These are phyloP conservation scores for Gorsachius goisagi DNA, from an alignment of 2,113 vertebrate species.

Conservation along the genomic window DNA sequence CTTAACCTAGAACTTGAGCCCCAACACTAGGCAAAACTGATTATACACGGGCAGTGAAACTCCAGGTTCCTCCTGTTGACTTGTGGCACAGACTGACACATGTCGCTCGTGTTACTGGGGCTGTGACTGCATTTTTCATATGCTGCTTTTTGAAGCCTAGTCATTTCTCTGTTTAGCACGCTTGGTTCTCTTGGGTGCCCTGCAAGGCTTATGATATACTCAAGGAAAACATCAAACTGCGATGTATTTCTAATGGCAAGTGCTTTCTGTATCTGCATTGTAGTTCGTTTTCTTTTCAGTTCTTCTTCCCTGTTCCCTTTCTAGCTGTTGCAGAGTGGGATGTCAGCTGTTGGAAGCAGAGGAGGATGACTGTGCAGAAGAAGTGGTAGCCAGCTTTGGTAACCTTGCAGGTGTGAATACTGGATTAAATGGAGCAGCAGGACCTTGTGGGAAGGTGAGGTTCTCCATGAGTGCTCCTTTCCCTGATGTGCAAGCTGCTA, in stretches of 20 bases:
- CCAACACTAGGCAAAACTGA: neutral
- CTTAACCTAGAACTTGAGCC: neutral
- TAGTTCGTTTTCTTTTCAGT: neutral
- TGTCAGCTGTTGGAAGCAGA: slow-evolving; percentile 53
- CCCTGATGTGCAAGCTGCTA: neutral
- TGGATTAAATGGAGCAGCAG: slow-evolving; percentile 10
- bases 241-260: neutral
- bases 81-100: neutral
- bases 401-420: slow-evolving; percentile 60
- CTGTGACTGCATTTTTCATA: neutral
- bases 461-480: neutral
- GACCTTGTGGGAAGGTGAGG: slow-evolving; percentile 77
- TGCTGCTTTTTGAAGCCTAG: neutral
- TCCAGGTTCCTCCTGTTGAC: neutral
- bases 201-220: neutral
- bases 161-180: neutral
- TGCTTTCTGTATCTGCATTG: neutral
- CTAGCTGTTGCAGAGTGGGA: slow-evolving; percentile 54
- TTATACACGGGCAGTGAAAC: neutral
- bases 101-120: neutral
- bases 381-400: slow-evolving; percentile 50
- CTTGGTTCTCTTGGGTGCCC: neutral
- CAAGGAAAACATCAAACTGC: neutral
- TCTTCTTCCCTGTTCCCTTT: neutral
- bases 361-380: slow-evolving; percentile 69